These are phyloP conservation scores for Oscarella lobularis DNA, from an alignment of 37 sponge, comb jelly and placozoan species.

Conservation along the genomic window DNA sequence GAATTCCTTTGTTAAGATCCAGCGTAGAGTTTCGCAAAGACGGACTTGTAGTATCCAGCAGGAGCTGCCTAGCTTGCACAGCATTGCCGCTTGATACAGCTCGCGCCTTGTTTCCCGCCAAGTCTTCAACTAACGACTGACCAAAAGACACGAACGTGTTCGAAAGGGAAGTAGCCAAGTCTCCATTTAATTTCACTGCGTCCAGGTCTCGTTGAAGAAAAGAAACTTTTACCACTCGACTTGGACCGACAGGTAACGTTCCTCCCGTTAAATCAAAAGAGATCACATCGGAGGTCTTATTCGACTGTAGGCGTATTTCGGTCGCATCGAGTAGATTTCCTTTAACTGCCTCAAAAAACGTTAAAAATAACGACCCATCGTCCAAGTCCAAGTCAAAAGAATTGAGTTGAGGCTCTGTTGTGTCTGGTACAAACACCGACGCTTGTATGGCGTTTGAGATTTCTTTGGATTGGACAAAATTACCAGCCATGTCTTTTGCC, in stretches of 20 bases:
- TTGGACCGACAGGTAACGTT: not conserved
- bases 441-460: constrained; percentile 32
- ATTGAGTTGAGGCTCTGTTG: constrained; percentile 32
- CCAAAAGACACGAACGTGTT: constrained; percentile 6
- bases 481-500: constrained; percentile 57
- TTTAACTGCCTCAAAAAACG: constrained; percentile 71
- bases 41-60: constrained; percentile 30
- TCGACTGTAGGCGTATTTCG: constrained; percentile 24
- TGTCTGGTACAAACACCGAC: constrained; percentile 35
- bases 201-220: constrained; percentile 6
- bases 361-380: constrained; percentile 38
- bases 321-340: constrained; percentile 21
- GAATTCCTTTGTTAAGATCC: constrained; percentile 35
- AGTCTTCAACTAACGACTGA: constrained; percentile 45
- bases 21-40: constrained; percentile 24
- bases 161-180: not conserved
- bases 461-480: constrained; percentile 36
- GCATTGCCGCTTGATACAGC: constrained; percentile 34
- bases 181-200: not conserved
- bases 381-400: constrained; percentile 49
- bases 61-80: constrained; percentile 14
- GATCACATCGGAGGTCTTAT: not conserved
- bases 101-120: constrained; percentile 35
- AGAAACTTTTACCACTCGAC: not conserved
- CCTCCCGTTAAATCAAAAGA: not conserved